Evolutionary conservation across 2,797 vertebrate species (phyloP).

Genomic region (Pseudochaenichthys georgianus): DNA sequence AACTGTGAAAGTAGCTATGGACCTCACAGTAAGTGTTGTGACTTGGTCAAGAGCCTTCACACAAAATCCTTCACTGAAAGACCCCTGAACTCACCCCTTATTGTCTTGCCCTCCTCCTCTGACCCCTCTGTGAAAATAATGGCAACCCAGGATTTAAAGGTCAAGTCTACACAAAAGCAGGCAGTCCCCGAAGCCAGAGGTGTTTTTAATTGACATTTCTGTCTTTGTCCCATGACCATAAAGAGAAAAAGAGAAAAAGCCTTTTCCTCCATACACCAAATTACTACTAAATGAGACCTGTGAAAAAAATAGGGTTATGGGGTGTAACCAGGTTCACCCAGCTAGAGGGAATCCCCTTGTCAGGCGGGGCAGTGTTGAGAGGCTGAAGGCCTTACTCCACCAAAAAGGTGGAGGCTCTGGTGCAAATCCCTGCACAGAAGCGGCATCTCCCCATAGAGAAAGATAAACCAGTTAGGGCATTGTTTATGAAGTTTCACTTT

Average conservation of each 20-base stretch:
- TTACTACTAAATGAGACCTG: constrained; percentile 82
- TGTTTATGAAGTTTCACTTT: constrained; percentile 96
- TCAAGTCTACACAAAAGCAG: constrained; percentile 85
- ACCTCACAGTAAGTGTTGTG: constrained; percentile 73
- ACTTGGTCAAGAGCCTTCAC: constrained; percentile 80
- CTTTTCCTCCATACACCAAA: constrained; percentile 79
- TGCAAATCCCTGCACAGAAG: constrained; percentile 90
- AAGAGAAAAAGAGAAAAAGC: constrained; percentile 66
- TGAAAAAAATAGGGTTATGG: constrained; percentile 73
- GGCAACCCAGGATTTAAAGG: constrained; percentile 87
- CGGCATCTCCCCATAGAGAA: constrained; percentile 85
- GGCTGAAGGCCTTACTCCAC: constrained; percentile 81
- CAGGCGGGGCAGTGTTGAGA: constrained; percentile 71
- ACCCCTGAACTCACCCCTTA: constrained; percentile 69
- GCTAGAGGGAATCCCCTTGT: constrained; percentile 82
- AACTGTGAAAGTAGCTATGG: constrained; percentile 55
- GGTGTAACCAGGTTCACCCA: constrained; percentile 76
- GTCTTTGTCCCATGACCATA: constrained; percentile 79
- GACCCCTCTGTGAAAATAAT: constrained; percentile 81
- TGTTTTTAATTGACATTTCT: constrained; percentile 88
- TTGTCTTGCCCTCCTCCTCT: constrained; percentile 76
- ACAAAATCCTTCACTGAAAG: constrained; percentile 70
- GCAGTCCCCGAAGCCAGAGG: constrained; percentile 78
- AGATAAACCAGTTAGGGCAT: constrained; percentile 92
- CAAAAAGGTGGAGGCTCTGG: constrained; percentile 84